These are phyloP conservation scores for Allacma fusca DNA, from an alignment of 2,888 invertebrate genomes.

Conservation along the genomic window DNA sequence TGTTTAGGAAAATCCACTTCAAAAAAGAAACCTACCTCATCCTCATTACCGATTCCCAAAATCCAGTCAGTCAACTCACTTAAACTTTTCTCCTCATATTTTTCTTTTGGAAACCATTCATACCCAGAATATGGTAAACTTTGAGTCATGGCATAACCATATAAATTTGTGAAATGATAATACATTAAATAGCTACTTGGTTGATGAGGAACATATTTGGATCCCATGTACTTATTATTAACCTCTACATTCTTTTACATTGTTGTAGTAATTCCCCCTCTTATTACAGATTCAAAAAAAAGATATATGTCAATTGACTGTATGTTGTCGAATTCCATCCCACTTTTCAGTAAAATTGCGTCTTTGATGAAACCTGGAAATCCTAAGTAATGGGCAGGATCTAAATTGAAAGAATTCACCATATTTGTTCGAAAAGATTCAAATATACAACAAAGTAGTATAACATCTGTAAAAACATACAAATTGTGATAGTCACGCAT, in stretches of 20 bases:
- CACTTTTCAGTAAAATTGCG: constrained; percentile 48
- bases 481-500: constrained; percentile 60
- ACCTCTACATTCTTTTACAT: constrained; percentile 49
- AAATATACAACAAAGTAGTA: constrained; percentile 60
- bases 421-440: constrained; percentile 60
- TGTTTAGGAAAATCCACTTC: constrained; percentile 31
- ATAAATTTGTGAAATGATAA: constrained; percentile 42
- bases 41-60: background rate
- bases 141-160: constrained; percentile 34
- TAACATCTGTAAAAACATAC: constrained; percentile 57
- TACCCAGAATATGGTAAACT: constrained; percentile 28
- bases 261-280: constrained; percentile 47
- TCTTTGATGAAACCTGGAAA: constrained; percentile 53
- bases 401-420: constrained; percentile 55
- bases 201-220: constrained; percentile 30
- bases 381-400: constrained; percentile 57
- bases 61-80: background rate
- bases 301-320: constrained; percentile 57
- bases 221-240: constrained; percentile 49
- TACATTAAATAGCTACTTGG: constrained; percentile 40
- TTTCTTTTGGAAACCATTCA: constrained; percentile 25
- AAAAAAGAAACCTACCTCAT: constrained; percentile 16
- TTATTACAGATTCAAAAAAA: constrained; percentile 46
- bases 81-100: background rate
- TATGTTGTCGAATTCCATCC: constrained; percentile 54